Base-by-base conservation (phyloP, 2,797 vertebrate genomes). In the Xyrichtys novacula region DNA sequence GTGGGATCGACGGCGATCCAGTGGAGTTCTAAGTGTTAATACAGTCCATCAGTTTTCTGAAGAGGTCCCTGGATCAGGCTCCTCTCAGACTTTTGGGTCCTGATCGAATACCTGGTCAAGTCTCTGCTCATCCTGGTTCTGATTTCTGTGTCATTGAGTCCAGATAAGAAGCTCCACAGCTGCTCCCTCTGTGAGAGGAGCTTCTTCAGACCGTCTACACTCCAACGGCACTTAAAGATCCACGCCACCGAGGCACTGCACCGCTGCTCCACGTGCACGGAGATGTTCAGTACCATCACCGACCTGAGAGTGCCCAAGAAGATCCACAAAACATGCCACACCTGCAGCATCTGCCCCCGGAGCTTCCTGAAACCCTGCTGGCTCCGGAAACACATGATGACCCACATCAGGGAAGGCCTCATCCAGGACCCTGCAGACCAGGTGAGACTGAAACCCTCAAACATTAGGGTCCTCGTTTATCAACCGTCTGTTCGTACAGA, bases 351-450 rank as follows among this genome's bases (percentile, higher is more conserved):
- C 64, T 90, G 88, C 28, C 10, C 74, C 47, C 61, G 25, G 15
- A 77, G 85, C 86, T 88, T 85, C 76, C 67, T 75, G 62, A 74
- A 70, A 38, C 86, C 86, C 20, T 68, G 74, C 44, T 72, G 67
- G 56, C 83, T 90, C 15, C 76, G 76, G 17, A 70, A 76, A 6
- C 88, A 90, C 85, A 75, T 88, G 85, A 79, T 49, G 44, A 70
- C 59, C 46, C 88, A 90, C 71, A 11, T 66, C 65, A 54, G 52
- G 59, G 85, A 86, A 8, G 74, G 81, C 12, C 64, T 74, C 25
- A 36, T 82, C 29, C 10, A 75, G 0, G 56, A 59, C 8, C 74
- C 81, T 0, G 69, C 64, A 0, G 74, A 71, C 76, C 50, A 76
- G 71, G 83, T 84, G 49, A 68, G 39, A 25, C 23, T n/a, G n/a